phyloP scores from a whole-genome alignment of 2,888 invertebrate genomes.

The Entomobrya multifasciata region DNA sequence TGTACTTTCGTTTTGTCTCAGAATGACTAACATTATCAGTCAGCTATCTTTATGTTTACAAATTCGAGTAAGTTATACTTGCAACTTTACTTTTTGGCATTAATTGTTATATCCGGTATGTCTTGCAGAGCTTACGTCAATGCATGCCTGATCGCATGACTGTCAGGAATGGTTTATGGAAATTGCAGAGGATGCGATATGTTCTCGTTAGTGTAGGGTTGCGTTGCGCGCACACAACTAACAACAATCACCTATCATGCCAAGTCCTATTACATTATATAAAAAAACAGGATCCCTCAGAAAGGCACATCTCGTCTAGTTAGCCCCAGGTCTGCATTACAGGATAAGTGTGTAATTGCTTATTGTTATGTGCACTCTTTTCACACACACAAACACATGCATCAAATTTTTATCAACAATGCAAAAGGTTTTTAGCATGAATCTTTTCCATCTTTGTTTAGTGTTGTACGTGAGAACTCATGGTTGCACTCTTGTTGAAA shows the following conservation, averaged over 20 bases:
- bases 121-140: constrained; percentile 51
- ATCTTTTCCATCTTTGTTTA: constrained; percentile 48
- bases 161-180: constrained; percentile 57
- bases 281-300: constrained; percentile 28
- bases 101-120: constrained; percentile 52
- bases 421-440: constrained; percentile 31
- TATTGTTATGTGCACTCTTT: not conserved
- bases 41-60: constrained; percentile 41
- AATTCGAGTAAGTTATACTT: not conserved
- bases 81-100: constrained; percentile 4
- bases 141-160: constrained; percentile 60
- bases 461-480: not conserved
- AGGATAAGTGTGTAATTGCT: constrained; percentile 48
- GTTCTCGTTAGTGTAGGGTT: not conserved
- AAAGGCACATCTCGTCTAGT: not conserved
- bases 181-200: constrained; percentile 16
- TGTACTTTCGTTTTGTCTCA: constrained; percentile 63
- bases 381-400: no score
- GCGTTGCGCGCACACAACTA: not conserved
- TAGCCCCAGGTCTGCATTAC: constrained; percentile 42
- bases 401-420: no score
- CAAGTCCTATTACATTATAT: constrained; percentile 3
- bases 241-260: constrained; percentile 11
- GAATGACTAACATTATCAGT: constrained; percentile 53
- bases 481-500: constrained; percentile 15